phyloP scores from a whole-genome alignment of 2,888 invertebrate species.

The Lithophane ornitopus region DNA sequence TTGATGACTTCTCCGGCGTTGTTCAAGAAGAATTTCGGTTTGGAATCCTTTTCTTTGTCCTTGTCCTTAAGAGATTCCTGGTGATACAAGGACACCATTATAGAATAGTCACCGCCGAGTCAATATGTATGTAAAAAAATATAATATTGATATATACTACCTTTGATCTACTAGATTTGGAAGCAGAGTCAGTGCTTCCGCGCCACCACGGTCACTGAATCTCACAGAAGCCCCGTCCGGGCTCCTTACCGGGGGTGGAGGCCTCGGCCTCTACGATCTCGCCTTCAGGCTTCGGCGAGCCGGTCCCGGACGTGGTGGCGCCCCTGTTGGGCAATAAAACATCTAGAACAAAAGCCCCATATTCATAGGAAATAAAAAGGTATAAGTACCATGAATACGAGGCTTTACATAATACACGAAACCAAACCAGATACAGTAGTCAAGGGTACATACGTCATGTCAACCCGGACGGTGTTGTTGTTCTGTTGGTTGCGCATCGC shows the following conservation, averaged over 20 bases:
- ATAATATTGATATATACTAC: slow-evolving; percentile 65
- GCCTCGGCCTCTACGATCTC: slow-evolving; percentile 80
- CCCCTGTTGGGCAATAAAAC: slow-evolving; percentile 71
- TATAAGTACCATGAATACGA: neutral
- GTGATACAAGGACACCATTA: slow-evolving; percentile 34
- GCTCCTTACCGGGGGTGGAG: slow-evolving; percentile 87
- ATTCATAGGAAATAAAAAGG: neutral
- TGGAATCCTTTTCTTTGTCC: slow-evolving; percentile 81
- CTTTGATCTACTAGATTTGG: slow-evolving; percentile 90
- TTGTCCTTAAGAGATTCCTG: slow-evolving; percentile 85
- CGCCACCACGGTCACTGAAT: slow-evolving; percentile 92
- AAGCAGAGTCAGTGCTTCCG: slow-evolving; percentile 90
- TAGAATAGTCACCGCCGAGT: neutral
- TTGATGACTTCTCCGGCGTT: slow-evolving; percentile 89
- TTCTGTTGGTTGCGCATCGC: slow-evolving; percentile 92
- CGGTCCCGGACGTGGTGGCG: slow-evolving; percentile 79
- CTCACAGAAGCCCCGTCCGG: slow-evolving; percentile 90
- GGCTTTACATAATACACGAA: neutral
- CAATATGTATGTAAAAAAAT: neutral
- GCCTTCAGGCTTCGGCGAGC: slow-evolving; percentile 83
- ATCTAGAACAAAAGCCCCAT: neutral
- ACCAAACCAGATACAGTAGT: neutral
- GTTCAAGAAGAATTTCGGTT: slow-evolving; percentile 88
- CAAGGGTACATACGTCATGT: slow-evolving; percentile 83
- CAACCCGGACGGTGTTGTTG: slow-evolving; percentile 84